A percentile compares a stretch with the other conserved stretches of the same genome.
phyloP scores from a whole-genome alignment of 2,888 invertebrate species.

The Drosophila neotestacea region DNA sequence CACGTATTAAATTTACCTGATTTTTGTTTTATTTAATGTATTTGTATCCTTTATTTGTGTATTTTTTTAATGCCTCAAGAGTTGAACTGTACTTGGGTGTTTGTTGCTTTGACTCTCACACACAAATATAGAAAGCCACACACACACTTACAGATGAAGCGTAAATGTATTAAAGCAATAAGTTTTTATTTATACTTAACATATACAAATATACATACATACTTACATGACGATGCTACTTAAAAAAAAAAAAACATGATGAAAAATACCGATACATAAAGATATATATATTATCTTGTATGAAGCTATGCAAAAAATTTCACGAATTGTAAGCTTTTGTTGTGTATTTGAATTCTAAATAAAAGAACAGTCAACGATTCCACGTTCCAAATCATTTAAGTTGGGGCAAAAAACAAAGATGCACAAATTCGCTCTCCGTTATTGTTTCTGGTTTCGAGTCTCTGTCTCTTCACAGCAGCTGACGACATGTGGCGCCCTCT shows the following conservation, averaged over 20 bases:
- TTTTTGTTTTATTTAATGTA: conserved; percentile 11
- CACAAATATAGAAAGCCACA: conserved; percentile 14
- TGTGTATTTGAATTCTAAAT: conserved; percentile 77
- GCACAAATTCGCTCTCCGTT: conserved; percentile 33
- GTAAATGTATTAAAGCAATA: conserved; percentile 74
- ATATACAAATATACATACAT: conserved; percentile 69
- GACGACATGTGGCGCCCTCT: conserved; percentile 57
- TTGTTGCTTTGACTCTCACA: conserved; percentile 48
- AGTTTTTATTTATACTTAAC: conserved; percentile 67
- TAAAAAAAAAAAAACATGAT: conserved; percentile 41
- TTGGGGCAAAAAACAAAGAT: conserved; percentile 15
- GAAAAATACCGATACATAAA: conserved; percentile 42
- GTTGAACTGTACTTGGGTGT: conserved; percentile 45
- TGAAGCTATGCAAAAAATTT: conserved; percentile 60
- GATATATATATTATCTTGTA: conserved; percentile 54
- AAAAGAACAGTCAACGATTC: conserved; percentile 66
- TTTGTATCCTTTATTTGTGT: conserved; percentile 24
- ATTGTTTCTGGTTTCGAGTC: conserved; percentile 45
- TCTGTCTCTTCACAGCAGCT: conserved; percentile 56
- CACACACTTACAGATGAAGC: conserved; percentile 40
- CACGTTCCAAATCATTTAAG: conserved; percentile 38
- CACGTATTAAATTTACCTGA: conserved; percentile 15
- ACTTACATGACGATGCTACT: conserved; percentile 70
- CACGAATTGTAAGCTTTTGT: conserved; percentile 78
- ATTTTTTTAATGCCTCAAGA: conserved; percentile 23